Percentiles rank a stretch among this genome's conserved stretches.
phyloP scores from a whole-genome alignment of 2,113 vertebrate species.

The Dicrurus megarhynchus region DNA sequence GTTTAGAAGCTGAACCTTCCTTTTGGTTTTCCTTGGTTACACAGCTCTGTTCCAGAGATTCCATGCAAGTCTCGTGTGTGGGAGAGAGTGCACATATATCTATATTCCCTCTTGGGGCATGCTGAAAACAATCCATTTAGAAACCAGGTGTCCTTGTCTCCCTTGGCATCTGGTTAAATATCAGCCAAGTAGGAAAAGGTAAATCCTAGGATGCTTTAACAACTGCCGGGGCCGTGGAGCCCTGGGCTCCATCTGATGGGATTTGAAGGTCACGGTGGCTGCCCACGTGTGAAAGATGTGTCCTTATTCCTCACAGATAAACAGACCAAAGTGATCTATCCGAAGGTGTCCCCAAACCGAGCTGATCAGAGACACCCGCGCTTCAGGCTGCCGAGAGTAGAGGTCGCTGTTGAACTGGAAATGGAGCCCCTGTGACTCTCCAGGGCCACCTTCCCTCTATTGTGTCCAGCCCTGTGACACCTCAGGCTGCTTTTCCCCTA shows the following conservation, averaged over 20 bases:
- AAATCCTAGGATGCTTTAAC: conserved; percentile 31
- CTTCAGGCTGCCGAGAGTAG: conserved; percentile 9
- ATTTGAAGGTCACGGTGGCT: conserved; percentile 43
- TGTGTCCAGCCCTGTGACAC: background rate
- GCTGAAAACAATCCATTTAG: conserved; percentile 25
- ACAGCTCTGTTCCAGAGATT: background rate
- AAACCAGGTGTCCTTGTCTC: conserved; percentile 55
- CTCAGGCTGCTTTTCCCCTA: background rate
- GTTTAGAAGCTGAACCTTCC: background rate
- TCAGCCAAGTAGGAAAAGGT: conserved; percentile 18
- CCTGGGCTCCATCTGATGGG: background rate
- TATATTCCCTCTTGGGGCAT: background rate
- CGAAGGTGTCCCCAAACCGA: background rate
- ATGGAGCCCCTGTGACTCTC: conserved; percentile 30
- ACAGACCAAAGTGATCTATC: background rate
- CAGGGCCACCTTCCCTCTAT: background rate
- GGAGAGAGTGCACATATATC: background rate
- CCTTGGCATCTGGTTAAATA: conserved; percentile 61
- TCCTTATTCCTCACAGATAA: background rate
- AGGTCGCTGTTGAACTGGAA: conserved; percentile 72
- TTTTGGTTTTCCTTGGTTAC: background rate
- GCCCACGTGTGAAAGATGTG: background rate
- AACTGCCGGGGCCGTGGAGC: background rate
- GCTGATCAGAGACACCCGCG: background rate
- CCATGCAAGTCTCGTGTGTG: background rate